A percentile compares a stretch with the other conserved stretches of the same genome.
Conservation (phyloP, 2,888 invertebrate genomes). For the Antheraea yamamai region DNA sequence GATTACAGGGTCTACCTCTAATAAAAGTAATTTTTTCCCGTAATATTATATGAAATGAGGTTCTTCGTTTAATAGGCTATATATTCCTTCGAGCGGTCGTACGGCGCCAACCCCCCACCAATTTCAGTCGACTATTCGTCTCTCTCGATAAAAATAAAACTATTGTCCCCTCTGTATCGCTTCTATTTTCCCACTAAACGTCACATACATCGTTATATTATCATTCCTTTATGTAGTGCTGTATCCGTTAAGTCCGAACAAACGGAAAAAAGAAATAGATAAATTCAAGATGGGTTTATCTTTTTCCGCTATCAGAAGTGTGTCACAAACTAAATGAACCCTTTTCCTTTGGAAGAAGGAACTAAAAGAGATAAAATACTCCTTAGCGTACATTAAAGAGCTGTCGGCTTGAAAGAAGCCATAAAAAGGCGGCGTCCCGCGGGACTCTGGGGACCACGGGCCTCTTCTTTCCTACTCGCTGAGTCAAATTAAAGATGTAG, state of each 20-base stretch:
- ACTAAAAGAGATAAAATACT: constrained; percentile 79
- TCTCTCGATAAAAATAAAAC: constrained; percentile 45
- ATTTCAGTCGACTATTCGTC: constrained; percentile 48
- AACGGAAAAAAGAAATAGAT: constrained; percentile 59
- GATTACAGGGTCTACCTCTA: constrained; percentile 29
- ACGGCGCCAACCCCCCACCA: constrained; percentile 64
- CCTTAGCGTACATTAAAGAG: constrained; percentile 76
- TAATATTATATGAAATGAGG: constrained; percentile 25
- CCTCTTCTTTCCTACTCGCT: constrained; percentile 44
- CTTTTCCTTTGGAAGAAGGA: constrained; percentile 67
- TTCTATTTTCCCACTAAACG: constrained; percentile 55
- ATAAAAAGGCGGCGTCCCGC: constrained; percentile 65
- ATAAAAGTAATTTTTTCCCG: constrained; percentile 7
- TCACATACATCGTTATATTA: constrained; percentile 35
- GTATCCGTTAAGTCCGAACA: constrained; percentile 44
- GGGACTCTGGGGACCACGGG: constrained; percentile 56
- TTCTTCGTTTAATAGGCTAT: constrained; percentile 30
- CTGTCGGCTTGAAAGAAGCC: constrained; percentile 65
- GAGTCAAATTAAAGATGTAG: constrained; percentile 68
- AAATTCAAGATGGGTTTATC: constrained; percentile 65
- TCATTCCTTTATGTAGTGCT: constrained; percentile 28
- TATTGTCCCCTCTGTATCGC: constrained; percentile 45
- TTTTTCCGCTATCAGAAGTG: constrained; percentile 67
- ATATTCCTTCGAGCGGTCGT: constrained; percentile 39
- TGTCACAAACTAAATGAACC: constrained; percentile 74